These are phyloP conservation scores for Lytechinus pictus DNA, from an alignment of 35 echinoderm and acorn worm species.

Conservation along the genomic window DNA sequence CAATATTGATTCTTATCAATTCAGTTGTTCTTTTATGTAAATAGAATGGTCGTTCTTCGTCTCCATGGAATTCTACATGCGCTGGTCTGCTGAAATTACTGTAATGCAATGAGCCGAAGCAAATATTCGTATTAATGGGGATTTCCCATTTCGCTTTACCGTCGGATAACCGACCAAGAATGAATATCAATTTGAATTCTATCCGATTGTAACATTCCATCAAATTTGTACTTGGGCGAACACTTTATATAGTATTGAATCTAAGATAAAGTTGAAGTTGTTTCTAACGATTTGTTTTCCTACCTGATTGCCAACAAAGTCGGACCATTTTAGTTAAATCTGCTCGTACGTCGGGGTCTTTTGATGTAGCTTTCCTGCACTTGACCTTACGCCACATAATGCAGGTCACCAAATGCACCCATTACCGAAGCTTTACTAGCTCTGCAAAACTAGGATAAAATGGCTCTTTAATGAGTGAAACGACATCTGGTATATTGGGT, in stretches of 20 bases:
- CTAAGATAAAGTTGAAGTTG: neutral
- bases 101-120: neutral
- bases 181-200: neutral
- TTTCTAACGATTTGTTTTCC: neutral
- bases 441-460: neutral
- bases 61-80: neutral
- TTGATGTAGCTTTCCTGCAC: neutral
- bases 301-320: neutral
- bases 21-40: neutral
- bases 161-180: neutral
- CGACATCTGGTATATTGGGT: no score
- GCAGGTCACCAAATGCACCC: neutral
- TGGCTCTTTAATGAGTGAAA: neutral
- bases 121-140: neutral
- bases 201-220: neutral
- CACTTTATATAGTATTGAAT: neutral
- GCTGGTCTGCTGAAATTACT: neutral
- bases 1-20: no score
- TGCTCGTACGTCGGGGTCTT: neutral
- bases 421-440: neutral
- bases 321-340: neutral
- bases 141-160: neutral
- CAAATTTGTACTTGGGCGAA: neutral
- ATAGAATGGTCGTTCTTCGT: neutral
- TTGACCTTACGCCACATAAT: neutral